A percentile compares a stretch with the other conserved stretches of the same genome.
Conservation (phyloP, 2,113 vertebrate species). For the Alethe diademata region DNA sequence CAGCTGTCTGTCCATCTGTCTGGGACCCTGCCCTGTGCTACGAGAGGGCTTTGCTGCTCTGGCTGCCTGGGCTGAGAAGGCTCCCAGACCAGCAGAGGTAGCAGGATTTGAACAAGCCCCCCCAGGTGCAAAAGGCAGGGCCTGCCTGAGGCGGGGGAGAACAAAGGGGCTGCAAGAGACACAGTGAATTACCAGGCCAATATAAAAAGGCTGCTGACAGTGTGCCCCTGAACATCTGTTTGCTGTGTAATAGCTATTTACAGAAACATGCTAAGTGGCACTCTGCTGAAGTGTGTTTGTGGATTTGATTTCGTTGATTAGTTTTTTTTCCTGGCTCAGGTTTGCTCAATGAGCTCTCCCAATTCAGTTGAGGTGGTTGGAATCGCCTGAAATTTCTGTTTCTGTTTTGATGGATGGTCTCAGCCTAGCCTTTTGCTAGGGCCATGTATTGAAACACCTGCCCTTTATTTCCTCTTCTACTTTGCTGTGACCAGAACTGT, state of each 20-base stretch:
- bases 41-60: not conserved
- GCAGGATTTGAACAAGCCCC: not conserved
- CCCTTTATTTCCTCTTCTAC: not conserved
- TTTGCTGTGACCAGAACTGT: not conserved
- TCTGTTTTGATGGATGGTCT: not conserved
- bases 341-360: conserved; percentile 6
- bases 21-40: not conserved
- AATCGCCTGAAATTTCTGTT: not conserved
- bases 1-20: not conserved
- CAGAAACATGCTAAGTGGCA: not conserved
- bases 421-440: not conserved
- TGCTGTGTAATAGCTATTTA: not conserved
- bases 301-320: conserved; percentile 8
- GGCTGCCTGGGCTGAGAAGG: not conserved
- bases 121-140: not conserved
- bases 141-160: not conserved
- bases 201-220: not conserved
- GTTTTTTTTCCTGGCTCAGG: not conserved
- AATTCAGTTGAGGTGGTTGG: not conserved
- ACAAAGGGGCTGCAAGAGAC: not conserved
- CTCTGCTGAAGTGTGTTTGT: conserved; percentile 27
- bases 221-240: not conserved
- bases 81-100: not conserved
- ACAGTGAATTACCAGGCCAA: not conserved
- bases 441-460: not conserved